Base-by-base conservation (phyloP, 2,113 vertebrate species). In the Labeo catla region DNA sequence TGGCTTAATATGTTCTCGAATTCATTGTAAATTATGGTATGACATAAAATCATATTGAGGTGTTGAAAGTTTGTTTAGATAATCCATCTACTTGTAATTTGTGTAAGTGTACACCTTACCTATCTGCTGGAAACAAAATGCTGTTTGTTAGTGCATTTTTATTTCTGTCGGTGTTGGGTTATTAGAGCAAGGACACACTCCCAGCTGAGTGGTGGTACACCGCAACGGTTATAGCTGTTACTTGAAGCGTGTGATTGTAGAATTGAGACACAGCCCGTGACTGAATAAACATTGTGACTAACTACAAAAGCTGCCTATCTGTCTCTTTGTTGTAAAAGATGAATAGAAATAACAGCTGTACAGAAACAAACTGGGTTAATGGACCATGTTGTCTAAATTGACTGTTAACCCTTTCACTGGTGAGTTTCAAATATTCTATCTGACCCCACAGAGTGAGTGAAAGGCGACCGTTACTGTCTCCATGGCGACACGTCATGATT, bases 251-350 rank as follows among this genome's bases (percentile, higher is more conserved):
- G 78, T 49, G 78, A 49, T 49, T 81, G 59, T 65, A 28, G 15
- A 86, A 47, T 78, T 49, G 6, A 86, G 50, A 61, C 15, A 4
- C 13, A 63, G 16, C 50, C 47, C 7, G 8, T 10, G 28, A 36
- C 11, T 45, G 47, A 95, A 94, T 95, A 95, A 94, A 95, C 88
- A 91, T 91, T 89, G 90, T 91, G 89, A 86, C 86, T 84, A 80
- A 86, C 57, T 36, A 76, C 4, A 11, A 70, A n/a, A 66, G 3
- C 84, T 59, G 1, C 66, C n/a, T 39, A 76, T 82, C 88, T 16
- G 10, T 78, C 11, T 77, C 28, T 36, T 78, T 21, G 3, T 70
- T 68, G 19, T 59, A 2, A 4, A 8, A 1, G 16, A 23, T 34
- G 8, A 49, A 52, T 43, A 70, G 13, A 87, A 65, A 23, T 39